These are phyloP conservation scores for Phalloptychus januarius DNA, from an alignment of 2,797 vertebrate genomes.

Conservation along the genomic window DNA sequence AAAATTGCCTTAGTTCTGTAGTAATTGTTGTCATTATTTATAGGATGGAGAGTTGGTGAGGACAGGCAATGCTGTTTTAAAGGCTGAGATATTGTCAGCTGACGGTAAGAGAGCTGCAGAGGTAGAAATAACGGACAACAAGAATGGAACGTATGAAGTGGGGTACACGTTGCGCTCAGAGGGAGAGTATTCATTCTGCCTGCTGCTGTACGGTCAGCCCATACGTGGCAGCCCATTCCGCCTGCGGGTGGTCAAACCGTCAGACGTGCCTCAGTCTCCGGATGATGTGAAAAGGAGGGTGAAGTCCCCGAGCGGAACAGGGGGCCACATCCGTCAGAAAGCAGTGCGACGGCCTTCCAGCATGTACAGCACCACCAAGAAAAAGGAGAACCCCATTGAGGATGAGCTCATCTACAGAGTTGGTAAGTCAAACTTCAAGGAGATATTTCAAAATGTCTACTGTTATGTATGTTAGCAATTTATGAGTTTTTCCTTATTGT, in stretches of 20 bases:
- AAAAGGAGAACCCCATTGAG: slow-evolving; percentile 97
- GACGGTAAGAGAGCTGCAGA: slow-evolving; percentile 80
- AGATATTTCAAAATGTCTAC: not conserved
- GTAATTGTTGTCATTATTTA: not conserved
- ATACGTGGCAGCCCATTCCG: slow-evolving; percentile 90
- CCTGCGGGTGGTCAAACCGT: slow-evolving; percentile 85
- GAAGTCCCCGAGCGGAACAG: slow-evolving; percentile 91
- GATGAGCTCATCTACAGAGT: slow-evolving; percentile 96
- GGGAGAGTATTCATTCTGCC: slow-evolving; percentile 87
- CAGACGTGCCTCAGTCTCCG: slow-evolving; percentile 87
- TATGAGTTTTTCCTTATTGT: not conserved
- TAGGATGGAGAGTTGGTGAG: slow-evolving; percentile 90
- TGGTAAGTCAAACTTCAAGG: slow-evolving; percentile 76
- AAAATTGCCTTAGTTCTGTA: not conserved
- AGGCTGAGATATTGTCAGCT: slow-evolving; percentile 81
- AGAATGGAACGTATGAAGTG: slow-evolving; percentile 95
- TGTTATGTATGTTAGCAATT: not conserved
- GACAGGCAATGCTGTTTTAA: slow-evolving; percentile 88
- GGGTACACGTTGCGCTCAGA: slow-evolving; percentile 87
- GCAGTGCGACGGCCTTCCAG: slow-evolving; percentile 92
- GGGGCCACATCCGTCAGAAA: slow-evolving; percentile 93
- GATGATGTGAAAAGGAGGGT: slow-evolving; percentile 94
- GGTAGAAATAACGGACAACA: slow-evolving; percentile 89
- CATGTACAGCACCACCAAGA: slow-evolving; percentile 96
- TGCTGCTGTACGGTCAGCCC: slow-evolving; percentile 90